Conservation (phyloP, 1,140 invertebrate species). For the Drosophila aff. region DNA sequence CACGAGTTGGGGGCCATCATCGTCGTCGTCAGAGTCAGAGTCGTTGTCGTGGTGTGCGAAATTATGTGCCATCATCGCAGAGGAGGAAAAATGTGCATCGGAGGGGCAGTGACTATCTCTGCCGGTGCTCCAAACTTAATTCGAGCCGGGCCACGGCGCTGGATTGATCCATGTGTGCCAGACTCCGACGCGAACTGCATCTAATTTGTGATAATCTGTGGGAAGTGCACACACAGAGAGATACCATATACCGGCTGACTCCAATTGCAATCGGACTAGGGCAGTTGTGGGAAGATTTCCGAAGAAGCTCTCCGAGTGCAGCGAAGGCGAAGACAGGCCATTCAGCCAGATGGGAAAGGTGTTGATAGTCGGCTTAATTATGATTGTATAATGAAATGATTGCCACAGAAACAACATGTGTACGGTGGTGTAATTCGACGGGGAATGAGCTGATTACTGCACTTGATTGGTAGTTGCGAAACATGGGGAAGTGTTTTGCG, state of each 20-base stretch:
- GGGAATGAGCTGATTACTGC: conserved; percentile 30
- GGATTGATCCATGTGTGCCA: conserved; percentile 59
- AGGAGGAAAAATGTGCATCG: conserved; percentile 13
- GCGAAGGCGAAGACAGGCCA: background rate
- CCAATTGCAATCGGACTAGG: conserved; percentile 34
- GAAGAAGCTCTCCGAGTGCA: conserved; percentile 2
- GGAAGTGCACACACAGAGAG: conserved; percentile 45
- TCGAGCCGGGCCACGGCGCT: conserved; percentile 39
- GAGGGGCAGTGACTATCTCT: conserved; percentile 16
- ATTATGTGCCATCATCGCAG: conserved; percentile 65
- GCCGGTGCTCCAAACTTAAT: conserved; percentile 65
- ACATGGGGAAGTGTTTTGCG: background rate
- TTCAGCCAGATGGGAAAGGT: conserved; percentile 20
- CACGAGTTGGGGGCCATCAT: conserved; percentile 39
- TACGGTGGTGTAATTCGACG: conserved; percentile 25
- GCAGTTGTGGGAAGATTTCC: conserved; percentile 53
- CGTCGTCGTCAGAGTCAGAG: background rate
- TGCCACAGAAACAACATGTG: conserved; percentile 29
- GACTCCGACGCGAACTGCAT: conserved; percentile 62
- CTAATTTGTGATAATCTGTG: conserved; percentile 83
- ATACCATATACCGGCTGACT: conserved; percentile 6
- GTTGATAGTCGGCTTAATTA: conserved; percentile 34
- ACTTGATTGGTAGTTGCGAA: conserved; percentile 11
- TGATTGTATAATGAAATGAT: conserved; percentile 45
- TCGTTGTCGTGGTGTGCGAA: conserved; percentile 45